These are phyloP conservation scores for Tridacna crocea DNA, from an alignment of 2,888 invertebrate genomes.

Conservation along the genomic window DNA sequence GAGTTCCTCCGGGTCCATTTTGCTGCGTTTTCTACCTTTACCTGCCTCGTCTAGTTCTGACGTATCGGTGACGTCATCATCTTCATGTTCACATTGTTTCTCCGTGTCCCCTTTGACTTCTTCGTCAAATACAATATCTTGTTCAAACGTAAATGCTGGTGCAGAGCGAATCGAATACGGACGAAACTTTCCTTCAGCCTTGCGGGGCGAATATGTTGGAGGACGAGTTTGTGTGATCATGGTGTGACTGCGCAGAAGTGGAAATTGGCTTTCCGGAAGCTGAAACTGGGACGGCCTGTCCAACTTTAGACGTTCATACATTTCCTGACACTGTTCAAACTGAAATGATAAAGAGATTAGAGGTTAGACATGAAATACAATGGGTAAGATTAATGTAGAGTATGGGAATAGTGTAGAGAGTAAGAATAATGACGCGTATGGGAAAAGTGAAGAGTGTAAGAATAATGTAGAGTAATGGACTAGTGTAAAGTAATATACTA, in stretches of 20 bases:
- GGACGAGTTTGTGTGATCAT: constrained; percentile 48
- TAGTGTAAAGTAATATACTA: no score
- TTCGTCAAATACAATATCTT: constrained; percentile 21
- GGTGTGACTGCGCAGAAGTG: constrained; percentile 55
- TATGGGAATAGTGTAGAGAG: no score
- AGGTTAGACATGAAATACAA: background rate
- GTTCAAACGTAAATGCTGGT: constrained; percentile 45
- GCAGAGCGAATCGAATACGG: constrained; percentile 60
- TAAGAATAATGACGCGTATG: no score
- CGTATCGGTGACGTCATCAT: constrained; percentile 37
- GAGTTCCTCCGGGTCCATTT: constrained; percentile 65
- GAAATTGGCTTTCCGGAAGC: constrained; percentile 37
- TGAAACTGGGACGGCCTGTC: constrained; percentile 35
- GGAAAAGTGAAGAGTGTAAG: no score
- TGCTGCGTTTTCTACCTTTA: constrained; percentile 41
- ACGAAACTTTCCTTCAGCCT: constrained; percentile 23
- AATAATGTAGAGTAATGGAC: no score
- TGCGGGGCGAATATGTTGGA: constrained; percentile 35
- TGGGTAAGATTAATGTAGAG: no score
- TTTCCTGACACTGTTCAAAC: constrained; percentile 64
- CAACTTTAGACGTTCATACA: constrained; percentile 58
- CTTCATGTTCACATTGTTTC: background rate
- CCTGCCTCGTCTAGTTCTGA: constrained; percentile 46
- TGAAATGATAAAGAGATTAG: constrained; percentile 36
- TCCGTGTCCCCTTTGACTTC: constrained; percentile 16